Evolutionary conservation across 2,888 invertebrate genomes (phyloP).

Genomic region (Xestia rhomboidea): DNA sequence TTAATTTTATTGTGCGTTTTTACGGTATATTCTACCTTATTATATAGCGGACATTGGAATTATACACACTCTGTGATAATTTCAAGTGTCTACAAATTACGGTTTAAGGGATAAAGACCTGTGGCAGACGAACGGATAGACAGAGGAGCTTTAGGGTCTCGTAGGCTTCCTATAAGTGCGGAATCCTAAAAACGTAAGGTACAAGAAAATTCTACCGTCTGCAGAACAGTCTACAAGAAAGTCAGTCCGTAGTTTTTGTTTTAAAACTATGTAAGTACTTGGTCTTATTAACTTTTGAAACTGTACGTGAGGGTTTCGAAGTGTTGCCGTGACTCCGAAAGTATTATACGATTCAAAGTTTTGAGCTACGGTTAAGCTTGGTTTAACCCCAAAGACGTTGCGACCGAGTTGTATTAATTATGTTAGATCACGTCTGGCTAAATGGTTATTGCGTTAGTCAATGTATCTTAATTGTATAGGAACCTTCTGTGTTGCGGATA

Average conservation of each 20-base stretch:
- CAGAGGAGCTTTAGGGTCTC: background rate
- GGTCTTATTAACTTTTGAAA: conserved; percentile 53
- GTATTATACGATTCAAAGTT: conserved; percentile 49
- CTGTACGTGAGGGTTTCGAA: conserved; percentile 32
- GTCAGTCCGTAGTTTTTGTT: conserved; percentile 26
- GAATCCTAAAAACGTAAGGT: background rate
- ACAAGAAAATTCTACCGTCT: background rate
- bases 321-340: conserved; percentile 38
- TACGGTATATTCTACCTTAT: background rate
- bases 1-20: conserved; percentile 4
- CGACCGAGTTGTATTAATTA: conserved; percentile 36
- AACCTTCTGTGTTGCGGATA: background rate
- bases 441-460: conserved; percentile 13
- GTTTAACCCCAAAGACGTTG: conserved; percentile 14
- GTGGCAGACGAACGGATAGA: background rate
- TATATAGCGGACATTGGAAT: background rate
- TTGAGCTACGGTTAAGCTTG: conserved; percentile 34
- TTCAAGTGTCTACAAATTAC: background rate
- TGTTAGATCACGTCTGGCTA: conserved; percentile 45
- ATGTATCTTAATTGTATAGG: background rate
- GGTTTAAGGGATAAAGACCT: background rate
- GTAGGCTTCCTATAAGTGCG: background rate
- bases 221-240: conserved; percentile 6
- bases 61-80: background rate
- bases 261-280: conserved; percentile 24